Conservation (phyloP, 2,113 vertebrate species). For the Haplotaxodon microlepis region DNA sequence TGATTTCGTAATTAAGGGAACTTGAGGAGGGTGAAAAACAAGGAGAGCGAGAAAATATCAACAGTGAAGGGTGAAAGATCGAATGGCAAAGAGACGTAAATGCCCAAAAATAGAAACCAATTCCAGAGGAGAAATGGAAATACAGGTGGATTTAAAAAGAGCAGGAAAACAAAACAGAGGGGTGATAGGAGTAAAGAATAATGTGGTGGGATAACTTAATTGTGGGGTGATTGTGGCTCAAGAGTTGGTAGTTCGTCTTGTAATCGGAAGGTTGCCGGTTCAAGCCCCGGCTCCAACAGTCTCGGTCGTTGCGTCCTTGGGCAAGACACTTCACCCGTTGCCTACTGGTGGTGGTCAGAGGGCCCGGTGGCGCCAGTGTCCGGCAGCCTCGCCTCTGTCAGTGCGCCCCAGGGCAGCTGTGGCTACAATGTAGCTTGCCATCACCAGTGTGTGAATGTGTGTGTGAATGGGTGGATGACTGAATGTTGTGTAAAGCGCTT, state of each 20-base stretch:
- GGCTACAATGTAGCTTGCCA: background rate
- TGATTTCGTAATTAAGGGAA: constrained; percentile 61
- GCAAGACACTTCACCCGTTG: background rate
- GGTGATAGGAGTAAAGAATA: background rate
- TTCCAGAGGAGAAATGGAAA: constrained; percentile 54
- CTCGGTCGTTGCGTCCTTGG: background rate
- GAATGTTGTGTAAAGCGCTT: background rate
- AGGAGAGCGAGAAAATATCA: background rate
- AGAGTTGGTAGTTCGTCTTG: background rate
- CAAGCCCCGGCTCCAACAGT: background rate
- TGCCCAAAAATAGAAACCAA: constrained; percentile 64
- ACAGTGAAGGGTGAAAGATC: background rate
- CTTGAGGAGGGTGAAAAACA: constrained; percentile 42
- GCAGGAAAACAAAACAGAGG: background rate
- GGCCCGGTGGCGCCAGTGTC: background rate
- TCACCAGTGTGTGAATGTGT: background rate
- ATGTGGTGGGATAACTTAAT: background rate
- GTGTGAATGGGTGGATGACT: background rate
- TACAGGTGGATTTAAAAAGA: constrained; percentile 24
- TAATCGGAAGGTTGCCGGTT: background rate
- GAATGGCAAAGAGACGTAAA: constrained; percentile 48
- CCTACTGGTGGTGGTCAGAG: background rate
- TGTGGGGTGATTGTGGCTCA: background rate
- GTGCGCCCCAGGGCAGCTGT: background rate
- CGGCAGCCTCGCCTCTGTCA: background rate